A percentile compares a stretch with the other conserved stretches of the same genome.
phyloP scores from a whole-genome alignment of 2,888 invertebrate genomes.

The Biston stratarius region DNA sequence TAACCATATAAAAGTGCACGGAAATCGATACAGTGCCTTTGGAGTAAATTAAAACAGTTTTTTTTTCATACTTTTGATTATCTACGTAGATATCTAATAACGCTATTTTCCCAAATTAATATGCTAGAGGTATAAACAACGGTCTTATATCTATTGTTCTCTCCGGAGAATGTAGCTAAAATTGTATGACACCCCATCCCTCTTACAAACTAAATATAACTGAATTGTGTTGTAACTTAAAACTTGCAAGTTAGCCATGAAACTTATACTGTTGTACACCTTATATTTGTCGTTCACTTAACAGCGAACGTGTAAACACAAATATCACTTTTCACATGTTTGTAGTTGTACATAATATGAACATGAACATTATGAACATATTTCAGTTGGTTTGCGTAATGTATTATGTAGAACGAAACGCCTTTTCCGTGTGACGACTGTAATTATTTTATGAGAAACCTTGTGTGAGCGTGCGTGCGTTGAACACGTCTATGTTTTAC shows the following conservation, averaged over 20 bases:
- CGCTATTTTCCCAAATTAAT: too few species aligned
- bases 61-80: too few species aligned
- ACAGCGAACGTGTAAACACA: constrained; percentile 45
- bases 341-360: constrained; percentile 30
- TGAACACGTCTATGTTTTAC: constrained; percentile 35
- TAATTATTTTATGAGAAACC: constrained; percentile 55
- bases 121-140: too few species aligned
- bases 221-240: constrained; percentile 8
- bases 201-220: neutral
- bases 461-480: constrained; percentile 46
- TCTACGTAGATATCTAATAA: too few species aligned
- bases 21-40: too few species aligned
- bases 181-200: neutral
- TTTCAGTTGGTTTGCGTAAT: constrained; percentile 40
- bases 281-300: constrained; percentile 50
- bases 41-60: too few species aligned
- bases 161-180: too few species aligned
- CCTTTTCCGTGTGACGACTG: constrained; percentile 51
- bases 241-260: constrained; percentile 36
- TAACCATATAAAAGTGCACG: too few species aligned
- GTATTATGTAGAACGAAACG: constrained; percentile 51
- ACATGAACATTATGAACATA: constrained; percentile 33
- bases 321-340: constrained; percentile 46
- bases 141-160: too few species aligned
- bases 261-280: constrained; percentile 40